Base-by-base conservation (phyloP, 2,888 invertebrate genomes). In the Leptura quadrifasciata region DNA sequence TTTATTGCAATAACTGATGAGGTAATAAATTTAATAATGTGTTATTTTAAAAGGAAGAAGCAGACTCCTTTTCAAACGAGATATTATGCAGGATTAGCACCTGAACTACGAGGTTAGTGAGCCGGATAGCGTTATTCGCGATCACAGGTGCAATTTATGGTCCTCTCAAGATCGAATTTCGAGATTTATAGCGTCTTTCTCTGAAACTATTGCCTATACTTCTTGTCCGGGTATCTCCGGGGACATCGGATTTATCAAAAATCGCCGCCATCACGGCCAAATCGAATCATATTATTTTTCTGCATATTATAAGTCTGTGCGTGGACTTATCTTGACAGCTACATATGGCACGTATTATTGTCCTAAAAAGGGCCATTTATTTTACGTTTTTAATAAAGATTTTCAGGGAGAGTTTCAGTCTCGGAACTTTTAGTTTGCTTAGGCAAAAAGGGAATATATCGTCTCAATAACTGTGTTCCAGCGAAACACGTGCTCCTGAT, bases 101-200 rank as follows among this genome's bases (percentile, higher is more conserved):
- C 69, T 69, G 69, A 58, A n/a, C 69, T 58, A 83, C 82, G 83
- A 85, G 84, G 82, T 85, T 85, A 85, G 85, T 84, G 85, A 82
- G 83, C 84, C 86, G 86, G 84, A 86, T 86, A 86, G 85, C 86
- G 85, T 85, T 86, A 85, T 85, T 86, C 86, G 81, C 86, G 87
- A 88, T 88, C 88, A 85, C 89, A 89, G 89, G 89, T 89, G 89
- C 88, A 87, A 89, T 89, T 89, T 89, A 89, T 89, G 88, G 87
- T 86, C 84, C 87, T 87, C 88, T 85, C 86, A 88, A 89, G 88
- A 89, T 89, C 89, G 88, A 88, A 89, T 88, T 88, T 85, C 83
- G 84, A 88, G 89, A 89, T 89, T 89, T 89, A 89, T 87, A 85
- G 84, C 86, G 85, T 84, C 88, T 88, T 89, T 89, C 88, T 63